Conservation (phyloP, 2,113 vertebrate genomes). For the Ramphastos sulfuratus region DNA sequence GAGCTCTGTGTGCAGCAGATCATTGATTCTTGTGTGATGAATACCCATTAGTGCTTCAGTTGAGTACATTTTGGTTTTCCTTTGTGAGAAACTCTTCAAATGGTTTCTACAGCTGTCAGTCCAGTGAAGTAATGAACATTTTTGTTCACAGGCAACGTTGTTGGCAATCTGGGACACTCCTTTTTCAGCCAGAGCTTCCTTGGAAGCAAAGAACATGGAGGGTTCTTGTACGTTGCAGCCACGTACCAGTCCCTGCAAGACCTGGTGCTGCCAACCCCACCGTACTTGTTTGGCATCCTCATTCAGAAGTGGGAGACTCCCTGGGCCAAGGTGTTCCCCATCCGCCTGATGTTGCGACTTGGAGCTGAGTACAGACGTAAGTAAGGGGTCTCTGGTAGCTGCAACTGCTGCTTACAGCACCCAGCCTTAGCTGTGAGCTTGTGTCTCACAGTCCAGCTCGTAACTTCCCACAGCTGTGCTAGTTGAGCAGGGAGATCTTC, state of each 20-base stretch:
- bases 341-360: conserved; percentile 94
- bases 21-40: not conserved
- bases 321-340: conserved; percentile 98
- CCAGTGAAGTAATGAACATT: not conserved
- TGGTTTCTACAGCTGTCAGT: not conserved
- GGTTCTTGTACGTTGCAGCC: conserved; percentile 93
- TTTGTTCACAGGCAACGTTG: conserved; percentile 85
- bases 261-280: conserved; percentile 92
- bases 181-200: conserved; percentile 98
- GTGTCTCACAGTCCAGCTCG: not conserved
- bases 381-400: conserved; percentile 44
- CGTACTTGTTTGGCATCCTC: conserved; percentile 95
- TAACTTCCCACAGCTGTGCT: not conserved
- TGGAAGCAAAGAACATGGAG: conserved; percentile 95
- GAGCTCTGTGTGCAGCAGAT: not conserved
- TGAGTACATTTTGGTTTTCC: not conserved
- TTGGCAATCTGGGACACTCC: conserved; percentile 94
- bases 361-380: conserved; percentile 98
- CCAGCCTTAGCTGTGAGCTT: not conserved
- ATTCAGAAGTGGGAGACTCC: conserved; percentile 99
- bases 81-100: not conserved
- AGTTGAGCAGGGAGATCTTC: not conserved
- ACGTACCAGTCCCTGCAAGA: conserved; percentile 97
- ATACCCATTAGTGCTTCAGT: not conserved
- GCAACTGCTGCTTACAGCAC: not conserved